phyloP scores from a whole-genome alignment of 1,140 invertebrate species.

The Diorhabda sublineata region DNA sequence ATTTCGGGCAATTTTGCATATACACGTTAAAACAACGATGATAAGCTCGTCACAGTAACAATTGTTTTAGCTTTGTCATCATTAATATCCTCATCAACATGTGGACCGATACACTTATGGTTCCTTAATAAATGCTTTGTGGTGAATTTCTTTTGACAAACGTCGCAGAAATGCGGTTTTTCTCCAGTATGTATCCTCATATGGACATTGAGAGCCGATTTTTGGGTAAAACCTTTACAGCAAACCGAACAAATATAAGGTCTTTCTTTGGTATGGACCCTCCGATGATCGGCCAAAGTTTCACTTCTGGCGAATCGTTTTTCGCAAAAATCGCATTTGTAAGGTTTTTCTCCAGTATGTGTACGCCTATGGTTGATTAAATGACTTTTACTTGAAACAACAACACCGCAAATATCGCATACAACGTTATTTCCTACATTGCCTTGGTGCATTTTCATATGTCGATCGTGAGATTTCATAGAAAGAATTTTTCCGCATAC shows the following conservation, averaged over 20 bases:
- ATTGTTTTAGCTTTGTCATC: not conserved
- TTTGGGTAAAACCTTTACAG: conserved; percentile 25
- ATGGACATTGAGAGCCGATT: conserved; percentile 50
- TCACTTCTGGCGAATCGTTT: conserved; percentile 49
- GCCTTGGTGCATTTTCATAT: not conserved
- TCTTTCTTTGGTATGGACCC: conserved; percentile 48
- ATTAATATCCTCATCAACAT: not conserved
- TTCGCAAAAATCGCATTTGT: conserved; percentile 58
- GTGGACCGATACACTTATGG: conserved; percentile 48
- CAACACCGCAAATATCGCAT: conserved; percentile 43
- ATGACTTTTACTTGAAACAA: conserved; percentile 7
- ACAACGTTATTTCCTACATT: conserved; percentile 5
- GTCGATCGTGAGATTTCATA: conserved; percentile 8
- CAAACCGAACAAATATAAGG: conserved; percentile 46
- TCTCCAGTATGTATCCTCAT: conserved; percentile 58
- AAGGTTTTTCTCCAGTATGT: conserved; percentile 81
- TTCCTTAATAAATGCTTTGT: conserved; percentile 61
- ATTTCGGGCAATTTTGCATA: no score
- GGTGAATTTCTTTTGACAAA: conserved; percentile 61
- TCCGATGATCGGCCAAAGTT: conserved; percentile 46
- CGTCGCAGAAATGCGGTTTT: conserved; percentile 45
- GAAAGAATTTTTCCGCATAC: conserved; percentile 18
- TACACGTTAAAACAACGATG: no score
- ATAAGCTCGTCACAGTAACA: no score
- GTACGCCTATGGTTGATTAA: conserved; percentile 76